A percentile compares a stretch with the other conserved stretches of the same genome.
phyloP scores from a whole-genome alignment of 2,113 vertebrate species.

The Myiopsitta monachus region DNA sequence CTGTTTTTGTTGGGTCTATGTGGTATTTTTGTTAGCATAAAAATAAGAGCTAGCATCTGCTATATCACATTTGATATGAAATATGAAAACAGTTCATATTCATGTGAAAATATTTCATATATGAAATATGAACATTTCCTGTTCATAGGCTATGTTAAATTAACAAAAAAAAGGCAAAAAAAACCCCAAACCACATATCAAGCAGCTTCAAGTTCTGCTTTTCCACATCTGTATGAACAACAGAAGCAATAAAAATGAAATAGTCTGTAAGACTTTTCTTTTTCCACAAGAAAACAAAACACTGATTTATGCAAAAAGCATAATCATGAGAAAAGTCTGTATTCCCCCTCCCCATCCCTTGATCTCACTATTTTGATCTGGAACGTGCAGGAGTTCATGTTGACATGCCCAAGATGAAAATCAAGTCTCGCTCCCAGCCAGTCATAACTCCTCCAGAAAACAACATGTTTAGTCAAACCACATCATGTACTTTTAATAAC shows the following conservation, averaged over 20 bases:
- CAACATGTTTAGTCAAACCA: slow-evolving; percentile 32
- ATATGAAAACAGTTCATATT: not conserved
- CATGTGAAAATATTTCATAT: not conserved
- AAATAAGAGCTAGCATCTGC: not conserved
- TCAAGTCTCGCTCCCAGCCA: slow-evolving; percentile 35
- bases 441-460: slow-evolving; percentile 16
- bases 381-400: slow-evolving; percentile 20
- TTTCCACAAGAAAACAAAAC: not conserved
- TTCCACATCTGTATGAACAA: not conserved
- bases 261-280: not conserved
- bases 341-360: not conserved
- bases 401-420: slow-evolving; percentile 57
- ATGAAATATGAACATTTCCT: not conserved
- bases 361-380: not conserved
- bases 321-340: not conserved
- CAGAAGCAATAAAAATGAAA: not conserved
- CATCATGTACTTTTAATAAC: not conserved
- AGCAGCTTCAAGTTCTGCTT: not conserved
- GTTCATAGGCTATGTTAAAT: not conserved
- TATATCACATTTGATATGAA: not conserved
- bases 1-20: not conserved
- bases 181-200: not conserved
- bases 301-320: not conserved
- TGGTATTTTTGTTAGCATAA: not conserved
- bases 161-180: not conserved